Evolutionary conservation across 1,140 invertebrate species (phyloP).

Genomic region (Macrobrachium nipponense): DNA sequence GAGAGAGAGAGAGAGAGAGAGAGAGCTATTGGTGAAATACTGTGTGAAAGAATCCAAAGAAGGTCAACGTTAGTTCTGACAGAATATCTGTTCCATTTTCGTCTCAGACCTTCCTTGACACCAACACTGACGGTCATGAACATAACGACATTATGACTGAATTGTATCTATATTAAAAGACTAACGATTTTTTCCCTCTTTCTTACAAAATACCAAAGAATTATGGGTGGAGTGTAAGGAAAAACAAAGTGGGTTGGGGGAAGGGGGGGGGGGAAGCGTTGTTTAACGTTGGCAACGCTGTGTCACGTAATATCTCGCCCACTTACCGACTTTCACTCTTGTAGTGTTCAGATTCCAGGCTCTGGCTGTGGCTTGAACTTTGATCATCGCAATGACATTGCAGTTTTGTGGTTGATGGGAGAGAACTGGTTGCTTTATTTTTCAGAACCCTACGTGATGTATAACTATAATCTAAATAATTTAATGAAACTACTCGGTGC

Average conservation of each 20-base stretch:
- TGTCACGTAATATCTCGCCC: constrained; percentile 15
- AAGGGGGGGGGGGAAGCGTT: too few relatives aligned
- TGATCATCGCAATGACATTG: neutral
- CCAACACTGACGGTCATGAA: too few relatives aligned
- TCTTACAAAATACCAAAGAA: neutral
- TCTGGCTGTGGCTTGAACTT: neutral
- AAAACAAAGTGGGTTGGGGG: too few relatives aligned
- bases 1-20: constrained; percentile 20
- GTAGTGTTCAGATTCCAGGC: neutral
- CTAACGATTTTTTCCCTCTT: neutral
- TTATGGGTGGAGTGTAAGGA: neutral
- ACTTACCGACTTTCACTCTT: constrained; percentile 25
- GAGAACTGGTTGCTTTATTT: neutral
- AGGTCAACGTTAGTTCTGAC: too few relatives aligned
- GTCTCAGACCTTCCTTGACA: too few relatives aligned
- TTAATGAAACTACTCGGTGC: too few relatives aligned
- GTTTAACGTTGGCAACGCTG: constrained; percentile 12
- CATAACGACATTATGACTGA: too few relatives aligned
- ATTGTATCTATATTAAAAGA: too few relatives aligned
- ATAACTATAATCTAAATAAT: too few relatives aligned
- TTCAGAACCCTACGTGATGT: too few relatives aligned
- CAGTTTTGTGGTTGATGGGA: neutral
- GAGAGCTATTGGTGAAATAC: neutral
- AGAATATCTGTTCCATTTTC: neutral
- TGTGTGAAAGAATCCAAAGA: too few relatives aligned